A percentile compares a stretch with the other conserved stretches of the same genome.
Evolutionary conservation across 1,140 invertebrate genomes (phyloP).

Genomic region (Drosophila sturtevanti): DNA sequence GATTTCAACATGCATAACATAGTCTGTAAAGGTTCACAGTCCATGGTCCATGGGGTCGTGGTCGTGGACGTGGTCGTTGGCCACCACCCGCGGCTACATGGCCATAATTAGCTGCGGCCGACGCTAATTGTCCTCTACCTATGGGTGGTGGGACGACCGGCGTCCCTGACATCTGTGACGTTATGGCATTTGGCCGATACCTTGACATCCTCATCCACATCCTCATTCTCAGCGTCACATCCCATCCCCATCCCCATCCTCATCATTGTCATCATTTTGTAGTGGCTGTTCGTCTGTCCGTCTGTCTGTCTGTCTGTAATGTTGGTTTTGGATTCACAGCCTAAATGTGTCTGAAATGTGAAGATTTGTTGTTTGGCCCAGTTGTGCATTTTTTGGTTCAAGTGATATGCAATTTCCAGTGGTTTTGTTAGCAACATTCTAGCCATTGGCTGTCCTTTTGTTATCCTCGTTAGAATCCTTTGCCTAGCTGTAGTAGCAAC

Average conservation of each 20-base stretch:
- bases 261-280: not conserved
- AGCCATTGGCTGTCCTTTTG: not conserved
- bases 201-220: conserved; percentile 15
- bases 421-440: conserved; percentile 1
- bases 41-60: not conserved
- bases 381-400: conserved; percentile 3
- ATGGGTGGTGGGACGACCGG: not conserved
- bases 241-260: not conserved
- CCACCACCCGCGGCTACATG: conserved; percentile 52
- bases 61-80: not conserved
- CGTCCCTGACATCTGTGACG: conserved; percentile 47
- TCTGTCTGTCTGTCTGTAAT: not conserved
- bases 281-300: not conserved
- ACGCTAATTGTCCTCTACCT: conserved; percentile 60
- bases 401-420: conserved; percentile 30
- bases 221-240: not conserved
- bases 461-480: no score
- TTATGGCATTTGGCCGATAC: conserved; percentile 39
- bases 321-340: not conserved
- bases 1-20: not conserved
- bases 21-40: not conserved
- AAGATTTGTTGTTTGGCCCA: not conserved
- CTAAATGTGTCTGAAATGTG: not conserved
- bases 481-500: no score
- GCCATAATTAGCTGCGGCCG: conserved; percentile 70